Base-by-base conservation (phyloP, 2,888 invertebrate genomes). In the Nomada lathburiana region DNA sequence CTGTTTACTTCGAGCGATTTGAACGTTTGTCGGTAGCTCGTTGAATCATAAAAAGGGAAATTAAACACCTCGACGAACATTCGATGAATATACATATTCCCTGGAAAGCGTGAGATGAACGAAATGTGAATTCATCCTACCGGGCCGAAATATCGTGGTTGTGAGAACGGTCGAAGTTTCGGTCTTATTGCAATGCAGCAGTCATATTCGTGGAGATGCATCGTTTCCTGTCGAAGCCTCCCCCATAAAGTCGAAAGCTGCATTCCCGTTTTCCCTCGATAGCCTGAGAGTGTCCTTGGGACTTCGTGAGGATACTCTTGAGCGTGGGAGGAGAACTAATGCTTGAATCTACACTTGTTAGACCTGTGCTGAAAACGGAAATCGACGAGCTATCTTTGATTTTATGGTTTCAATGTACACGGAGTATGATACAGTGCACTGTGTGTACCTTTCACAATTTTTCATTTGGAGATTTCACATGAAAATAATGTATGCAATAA, bases 171-270 rank as follows among this genome's bases (percentile, higher is more conserved):
- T 29, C 47, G 29, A 80, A 62, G 42, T 82, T 83, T 80, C 26
- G 69, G 65, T 68, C 82, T 78, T 57, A 83, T 80, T 82, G 68
- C 74, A 29, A 77, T 77, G 78, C 79, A 73, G 71, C 57, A 72
- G 76, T 62, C 55, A 75, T 71, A 65, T 63, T 52, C 63, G 36
- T 53, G 63, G 79, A 84, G 79, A 81, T 74, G 60, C 67, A 72
- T 88, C n/a, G 71, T 63, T 79, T 85, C 85, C 82, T 82, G 77
- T 83, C 64, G 78, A 47, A 64, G 64, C 67, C 60, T 62, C 69
- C 67, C 70, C 70, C 50, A 23, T 26, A 26, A 76, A 42, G n/a
- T 20, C 18, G 42, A 60, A 44, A 67, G 65, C 53, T 74, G n/a
- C 59, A 55, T 52, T n/a, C 26, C 36, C 63, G 68, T 57, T 42